These are phyloP conservation scores for Halichoeres trimaculatus DNA, from an alignment of 2,113 vertebrate species.

Conservation along the genomic window DNA sequence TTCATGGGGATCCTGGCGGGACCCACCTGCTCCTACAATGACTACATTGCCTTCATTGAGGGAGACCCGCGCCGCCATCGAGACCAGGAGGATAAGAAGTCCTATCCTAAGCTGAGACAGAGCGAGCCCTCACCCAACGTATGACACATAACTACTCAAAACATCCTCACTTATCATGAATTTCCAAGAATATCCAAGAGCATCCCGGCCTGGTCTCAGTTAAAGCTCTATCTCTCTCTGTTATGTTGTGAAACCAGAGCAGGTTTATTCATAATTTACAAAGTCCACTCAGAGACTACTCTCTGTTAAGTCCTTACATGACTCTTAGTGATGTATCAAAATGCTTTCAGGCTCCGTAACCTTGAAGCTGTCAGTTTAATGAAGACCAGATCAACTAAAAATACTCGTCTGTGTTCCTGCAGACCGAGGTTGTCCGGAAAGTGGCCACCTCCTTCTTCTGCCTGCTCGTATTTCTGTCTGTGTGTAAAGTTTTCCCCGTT, in stretches of 20 bases:
- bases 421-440: constrained; percentile 90
- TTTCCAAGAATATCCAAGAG: not conserved
- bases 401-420: constrained; percentile 62
- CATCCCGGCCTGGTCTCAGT: not conserved
- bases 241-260: not conserved
- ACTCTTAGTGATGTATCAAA: too few species aligned
- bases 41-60: constrained; percentile 96
- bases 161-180: not conserved
- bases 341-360: too few species aligned
- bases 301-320: not conserved
- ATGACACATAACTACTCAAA: constrained; percentile 1
- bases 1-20: constrained; percentile 97
- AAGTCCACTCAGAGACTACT: not conserved
- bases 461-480: constrained; percentile 89
- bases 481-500: constrained; percentile 89
- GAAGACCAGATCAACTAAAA: not conserved
- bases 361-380: not conserved
- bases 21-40: constrained; percentile 94
- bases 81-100: constrained; percentile 82
- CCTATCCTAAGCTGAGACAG: constrained; percentile 78
- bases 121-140: constrained; percentile 91
- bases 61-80: constrained; percentile 84
- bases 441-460: constrained; percentile 90
- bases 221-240: too few species aligned
- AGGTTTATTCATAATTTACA: not conserved